phyloP scores from a whole-genome alignment of 2,888 invertebrate species.

The Pasiphila rectangulata region DNA sequence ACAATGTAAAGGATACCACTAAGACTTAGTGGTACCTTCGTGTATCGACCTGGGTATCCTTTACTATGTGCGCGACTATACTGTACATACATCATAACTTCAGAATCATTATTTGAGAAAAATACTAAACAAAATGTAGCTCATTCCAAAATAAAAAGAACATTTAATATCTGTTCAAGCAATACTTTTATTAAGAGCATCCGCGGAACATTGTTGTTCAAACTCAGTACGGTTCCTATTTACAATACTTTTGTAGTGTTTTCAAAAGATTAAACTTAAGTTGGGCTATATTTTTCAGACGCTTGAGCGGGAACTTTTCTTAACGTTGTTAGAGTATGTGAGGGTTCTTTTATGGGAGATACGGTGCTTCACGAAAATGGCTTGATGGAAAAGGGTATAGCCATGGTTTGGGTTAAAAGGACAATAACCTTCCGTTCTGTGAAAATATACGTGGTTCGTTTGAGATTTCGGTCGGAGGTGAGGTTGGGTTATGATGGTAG shows the following conservation, averaged over 20 bases:
- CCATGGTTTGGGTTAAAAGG: conserved; percentile 4
- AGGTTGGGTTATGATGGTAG: not conserved
- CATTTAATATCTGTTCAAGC: conserved; percentile 18
- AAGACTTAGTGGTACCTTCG: no score
- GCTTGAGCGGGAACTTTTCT: conserved; percentile 57
- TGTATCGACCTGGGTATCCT: no score
- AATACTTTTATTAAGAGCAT: conserved; percentile 17
- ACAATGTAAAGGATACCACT: no score
- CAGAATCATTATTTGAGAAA: no score
- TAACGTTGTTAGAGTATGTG: conserved; percentile 18
- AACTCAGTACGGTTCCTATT: conserved; percentile 51
- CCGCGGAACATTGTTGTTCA: conserved; percentile 44
- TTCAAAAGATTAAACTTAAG: conserved; percentile 74
- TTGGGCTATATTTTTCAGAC: conserved; percentile 73
- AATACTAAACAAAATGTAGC: not conserved
- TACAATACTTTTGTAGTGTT: conserved; percentile 66
- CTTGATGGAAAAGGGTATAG: conserved; percentile 6
- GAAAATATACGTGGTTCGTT: conserved; percentile 2
- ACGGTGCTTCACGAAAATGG: conserved; percentile 6
- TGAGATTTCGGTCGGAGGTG: not conserved
- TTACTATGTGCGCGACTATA: no score
- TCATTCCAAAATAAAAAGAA: conserved; percentile 7
- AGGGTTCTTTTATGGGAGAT: conserved; percentile 13
- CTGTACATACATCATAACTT: no score
- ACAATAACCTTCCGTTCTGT: not conserved